Percentiles rank a stretch among this genome's conserved stretches.
Conservation (phyloP, 1,140 invertebrate genomes). For the Drosophila tropicalis region DNA sequence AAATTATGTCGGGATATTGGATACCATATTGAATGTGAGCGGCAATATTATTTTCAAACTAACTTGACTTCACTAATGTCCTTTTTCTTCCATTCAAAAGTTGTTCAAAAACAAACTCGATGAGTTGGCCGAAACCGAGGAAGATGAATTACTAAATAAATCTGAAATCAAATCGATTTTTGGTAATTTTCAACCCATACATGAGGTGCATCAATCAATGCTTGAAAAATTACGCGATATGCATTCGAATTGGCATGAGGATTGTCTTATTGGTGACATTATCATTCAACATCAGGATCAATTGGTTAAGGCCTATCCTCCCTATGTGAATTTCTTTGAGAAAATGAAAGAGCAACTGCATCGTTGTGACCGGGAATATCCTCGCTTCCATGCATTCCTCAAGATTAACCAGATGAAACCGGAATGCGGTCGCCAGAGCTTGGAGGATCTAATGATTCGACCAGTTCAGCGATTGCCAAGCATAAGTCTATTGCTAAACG, state of each 20-base stretch:
- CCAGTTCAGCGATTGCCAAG: conserved; percentile 98
- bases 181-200: conserved; percentile 96
- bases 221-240: conserved; percentile 85
- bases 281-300: conserved; percentile 92
- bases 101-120: conserved; percentile 97
- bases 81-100: conserved; percentile 84
- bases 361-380: conserved; percentile 95
- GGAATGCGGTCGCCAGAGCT: conserved; percentile 96
- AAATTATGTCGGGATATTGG: conserved; percentile 97
- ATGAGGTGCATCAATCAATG: conserved; percentile 94
- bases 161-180: conserved; percentile 98
- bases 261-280: conserved; percentile 93
- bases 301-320: conserved; percentile 96
- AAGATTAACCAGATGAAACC: conserved; percentile 96
- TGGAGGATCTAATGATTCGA: conserved; percentile 97
- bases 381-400: conserved; percentile 98
- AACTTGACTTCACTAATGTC: not conserved
- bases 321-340: conserved; percentile 99
- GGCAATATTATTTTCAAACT: no score
- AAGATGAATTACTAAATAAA: conserved; percentile 92
- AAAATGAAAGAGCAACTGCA: conserved; percentile 96
- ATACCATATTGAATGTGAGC: conserved; percentile 93
- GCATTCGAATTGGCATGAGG: conserved; percentile 90
- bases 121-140: conserved; percentile 88
- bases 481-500: conserved; percentile 96